Base-by-base conservation (phyloP, 2,113 vertebrate genomes). In the Brachyistius frenatus region DNA sequence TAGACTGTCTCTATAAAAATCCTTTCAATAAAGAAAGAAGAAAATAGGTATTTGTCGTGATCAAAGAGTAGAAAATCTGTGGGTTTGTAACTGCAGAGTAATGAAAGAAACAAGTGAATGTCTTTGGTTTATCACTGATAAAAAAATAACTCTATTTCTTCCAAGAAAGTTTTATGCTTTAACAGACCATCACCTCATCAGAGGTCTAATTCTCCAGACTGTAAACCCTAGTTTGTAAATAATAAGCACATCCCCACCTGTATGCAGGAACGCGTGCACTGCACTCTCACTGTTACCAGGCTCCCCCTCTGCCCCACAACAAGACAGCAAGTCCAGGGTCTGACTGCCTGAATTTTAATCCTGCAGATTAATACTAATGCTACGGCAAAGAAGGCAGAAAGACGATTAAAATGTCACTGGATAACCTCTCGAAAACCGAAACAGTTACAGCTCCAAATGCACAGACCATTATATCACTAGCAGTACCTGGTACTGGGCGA, bases 351-450 rank as follows among this genome's bases (percentile, higher is more conserved):
- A 82, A 76, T 67, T 92, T 88, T 92, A 93, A 93, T 94, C 93
- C 89, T 49, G 10, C 69, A 88, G 89, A 93, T 94, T 93, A 92
- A 87, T 86, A 67, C 76, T 92, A 90, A 92, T 92, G 77, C 86
- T 72, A 73, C 53, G 50, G 87, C 84, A 93, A 92, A 92, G 89
- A 91, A 89, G 89, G 86, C 91, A 66, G 88, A 94, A 89, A 93
- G 91, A 92, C 81, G 90, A 94, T 94, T 93, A 93, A 91, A 94
- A 94, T 94, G 91, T 94, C 92, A 94, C 79, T 73, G 90, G 90
- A 93, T 93, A 92, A 92, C 92, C 86, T 93, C 88, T 70, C 81
- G 3, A n/a, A 87, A 89, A 91, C 90, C 86, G 92, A 93, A 94
- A 94, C 91, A 93, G 80, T 76, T 86, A 78, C 76, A 64, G 77